These are phyloP conservation scores for Syrphus vitripennis DNA, from an alignment of 2,888 invertebrate genomes.

Conservation along the genomic window DNA sequence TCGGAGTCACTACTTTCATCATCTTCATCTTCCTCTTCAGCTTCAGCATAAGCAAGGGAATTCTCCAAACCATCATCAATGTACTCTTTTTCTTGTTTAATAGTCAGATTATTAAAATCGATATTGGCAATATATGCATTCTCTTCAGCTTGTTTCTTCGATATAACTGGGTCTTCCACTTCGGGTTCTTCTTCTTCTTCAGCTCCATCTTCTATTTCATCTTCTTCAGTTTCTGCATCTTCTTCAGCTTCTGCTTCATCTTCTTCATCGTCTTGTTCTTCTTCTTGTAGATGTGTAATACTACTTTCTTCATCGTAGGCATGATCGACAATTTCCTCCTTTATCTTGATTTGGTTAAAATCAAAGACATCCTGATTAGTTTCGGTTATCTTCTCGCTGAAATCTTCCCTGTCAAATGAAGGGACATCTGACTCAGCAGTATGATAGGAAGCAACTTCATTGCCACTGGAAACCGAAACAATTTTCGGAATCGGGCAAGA, in stretches of 20 bases:
- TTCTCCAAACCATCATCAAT: constrained; percentile 51
- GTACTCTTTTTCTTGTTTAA: constrained; percentile 78
- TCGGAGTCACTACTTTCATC: constrained; percentile 44
- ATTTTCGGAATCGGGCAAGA: constrained; percentile 31
- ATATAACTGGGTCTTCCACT: background rate
- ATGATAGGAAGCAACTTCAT: constrained; percentile 13
- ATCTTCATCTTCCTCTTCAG: constrained; percentile 13
- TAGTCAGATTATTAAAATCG: constrained; percentile 75
- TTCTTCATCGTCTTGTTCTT: background rate
- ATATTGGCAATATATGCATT: constrained; percentile 75
- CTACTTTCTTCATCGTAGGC: constrained; percentile 10
- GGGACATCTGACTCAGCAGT: constrained; percentile 41
- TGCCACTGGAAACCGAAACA: constrained; percentile 44
- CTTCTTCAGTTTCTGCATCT: background rate
- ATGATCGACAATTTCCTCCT: constrained; percentile 54
- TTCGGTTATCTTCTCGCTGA: constrained; percentile 4
- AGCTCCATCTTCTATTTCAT: background rate
- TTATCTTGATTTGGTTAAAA: constrained; percentile 38
- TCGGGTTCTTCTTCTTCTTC: background rate
- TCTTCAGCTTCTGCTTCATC: constrained; percentile 11
- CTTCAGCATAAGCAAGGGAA: background rate
- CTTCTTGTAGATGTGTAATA: background rate
- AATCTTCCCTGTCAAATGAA: background rate
- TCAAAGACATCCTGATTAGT: constrained; percentile 40
- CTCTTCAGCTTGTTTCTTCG: constrained; percentile 70